Percentiles rank a stretch among this genome's conserved stretches.
These are phyloP conservation scores for Pangasius krempfi DNA, from an alignment of 2,797 vertebrate species.

Conservation along the genomic window DNA sequence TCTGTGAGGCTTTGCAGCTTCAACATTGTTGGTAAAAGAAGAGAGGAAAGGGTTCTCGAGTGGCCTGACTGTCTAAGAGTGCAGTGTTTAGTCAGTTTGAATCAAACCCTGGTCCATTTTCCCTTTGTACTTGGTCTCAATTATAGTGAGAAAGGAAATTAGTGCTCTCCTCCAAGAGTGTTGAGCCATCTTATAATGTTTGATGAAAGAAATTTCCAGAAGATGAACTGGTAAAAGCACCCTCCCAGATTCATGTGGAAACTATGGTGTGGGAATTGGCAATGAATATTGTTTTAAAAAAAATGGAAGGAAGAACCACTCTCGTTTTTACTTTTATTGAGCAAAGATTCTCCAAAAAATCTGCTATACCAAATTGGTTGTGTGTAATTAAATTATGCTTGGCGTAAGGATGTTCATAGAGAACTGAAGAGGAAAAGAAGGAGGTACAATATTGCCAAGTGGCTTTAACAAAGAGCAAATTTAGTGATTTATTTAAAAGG, in stretches of 20 bases:
- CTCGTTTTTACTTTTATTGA: slow-evolving; percentile 75
- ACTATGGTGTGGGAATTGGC: neutral
- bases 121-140: neutral
- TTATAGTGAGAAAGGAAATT: neutral
- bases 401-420: slow-evolving; percentile 67
- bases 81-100: neutral
- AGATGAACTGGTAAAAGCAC: neutral
- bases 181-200: neutral
- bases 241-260: neutral
- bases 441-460: slow-evolving; percentile 68
- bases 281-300: neutral
- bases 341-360: slow-evolving; percentile 70
- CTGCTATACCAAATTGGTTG: slow-evolving; percentile 77
- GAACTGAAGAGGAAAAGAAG: slow-evolving; percentile 64
- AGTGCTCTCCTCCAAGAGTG: neutral
- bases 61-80: neutral
- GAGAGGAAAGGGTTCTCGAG: neutral
- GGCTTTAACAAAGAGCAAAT: slow-evolving; percentile 72
- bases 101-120: neutral
- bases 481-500: slow-evolving; percentile 68
- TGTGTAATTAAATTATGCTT: slow-evolving; percentile 80
- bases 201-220: neutral
- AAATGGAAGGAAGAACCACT: neutral
- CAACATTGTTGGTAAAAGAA: neutral
- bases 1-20: neutral